These are phyloP conservation scores for Cygnus olor DNA, from an alignment of 2,797 vertebrate species.

Conservation along the genomic window DNA sequence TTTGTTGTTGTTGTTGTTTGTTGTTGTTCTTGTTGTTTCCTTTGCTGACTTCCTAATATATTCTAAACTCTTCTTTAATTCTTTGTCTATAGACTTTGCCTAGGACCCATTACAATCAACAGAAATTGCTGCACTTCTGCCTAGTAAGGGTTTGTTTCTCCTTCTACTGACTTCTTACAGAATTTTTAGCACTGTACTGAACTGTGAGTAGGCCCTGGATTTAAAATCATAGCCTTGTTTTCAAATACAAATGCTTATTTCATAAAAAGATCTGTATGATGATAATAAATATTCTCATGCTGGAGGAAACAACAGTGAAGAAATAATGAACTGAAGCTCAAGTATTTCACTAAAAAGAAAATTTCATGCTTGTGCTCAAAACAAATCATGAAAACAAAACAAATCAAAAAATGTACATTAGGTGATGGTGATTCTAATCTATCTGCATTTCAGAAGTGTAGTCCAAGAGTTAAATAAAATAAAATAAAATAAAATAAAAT, in stretches of 20 bases:
- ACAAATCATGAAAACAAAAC: background rate
- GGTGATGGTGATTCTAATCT: background rate
- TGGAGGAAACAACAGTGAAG: background rate
- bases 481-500: background rate
- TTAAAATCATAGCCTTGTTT: background rate
- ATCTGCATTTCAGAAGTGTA: background rate
- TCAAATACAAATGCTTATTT: background rate
- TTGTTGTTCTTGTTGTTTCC: background rate
- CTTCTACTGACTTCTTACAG: background rate
- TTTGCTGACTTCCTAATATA: background rate
- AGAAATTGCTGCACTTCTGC: background rate
- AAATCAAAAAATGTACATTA: background rate
- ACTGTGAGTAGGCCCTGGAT: background rate
- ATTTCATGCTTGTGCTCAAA: background rate
- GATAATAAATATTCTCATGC: background rate
- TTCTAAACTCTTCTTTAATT: background rate
- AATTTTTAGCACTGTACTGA: background rate
- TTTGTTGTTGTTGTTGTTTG: background rate
- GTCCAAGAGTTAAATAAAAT: background rate
- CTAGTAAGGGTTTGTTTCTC: background rate
- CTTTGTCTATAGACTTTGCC: background rate
- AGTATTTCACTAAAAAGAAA: background rate
- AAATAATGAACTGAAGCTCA: background rate
- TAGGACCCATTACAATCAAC: background rate
- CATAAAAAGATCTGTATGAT: background rate